Evolutionary conservation across 2,797 vertebrate species (phyloP), one percentile per base, ranked within the genome.

Genomic region (Lacerta bilineata): DNA sequence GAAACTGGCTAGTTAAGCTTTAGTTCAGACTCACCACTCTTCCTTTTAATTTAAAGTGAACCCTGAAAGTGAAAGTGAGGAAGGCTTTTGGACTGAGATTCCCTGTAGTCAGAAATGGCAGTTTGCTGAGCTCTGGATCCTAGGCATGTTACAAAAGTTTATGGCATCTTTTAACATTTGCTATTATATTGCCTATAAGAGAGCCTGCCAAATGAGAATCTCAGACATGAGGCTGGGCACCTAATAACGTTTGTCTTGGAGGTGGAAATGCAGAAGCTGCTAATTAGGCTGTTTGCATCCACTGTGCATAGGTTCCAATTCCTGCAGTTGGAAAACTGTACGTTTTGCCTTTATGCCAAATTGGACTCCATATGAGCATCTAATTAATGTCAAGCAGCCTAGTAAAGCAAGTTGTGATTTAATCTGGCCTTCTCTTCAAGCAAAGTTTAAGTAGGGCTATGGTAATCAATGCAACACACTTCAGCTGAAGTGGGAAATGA

Each of bases 231-330:
- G 93, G 85, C 88, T 69, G 84, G 94, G 90, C 87, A 90, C 90
- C 92, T 94, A 92, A 95, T 84, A 95, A 94, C 95, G 95, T 96
- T 95, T 89, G 93, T 96, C 95, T 95, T 90, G 90, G 94, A 96
- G 94, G 93, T 96, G 91, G 95, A 95, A 95, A 92, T 94, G 95
- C 93, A 96, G 95, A 96, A 46, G 29, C 92, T 94, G 91, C 93
- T 97, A 97, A 97, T 97, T 96, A 97, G 89, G 91, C 88, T 94
- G 85, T 93, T 95, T 95, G 71, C 93, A 95, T 94, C 94, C 92
- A 93, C 87, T 89, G 61, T 88, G 83, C 89, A 84, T 90, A 20
- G 74, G 95, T 96, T 96, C 92, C 92, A 95, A 90, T 88, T 94
- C 88, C 93, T 91, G 92, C 84, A 91, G 92, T 94, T 93, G 91